Evolutionary conservation across 2,113 vertebrate genomes (phyloP).

Genomic region (Rattus norvegicus): DNA sequence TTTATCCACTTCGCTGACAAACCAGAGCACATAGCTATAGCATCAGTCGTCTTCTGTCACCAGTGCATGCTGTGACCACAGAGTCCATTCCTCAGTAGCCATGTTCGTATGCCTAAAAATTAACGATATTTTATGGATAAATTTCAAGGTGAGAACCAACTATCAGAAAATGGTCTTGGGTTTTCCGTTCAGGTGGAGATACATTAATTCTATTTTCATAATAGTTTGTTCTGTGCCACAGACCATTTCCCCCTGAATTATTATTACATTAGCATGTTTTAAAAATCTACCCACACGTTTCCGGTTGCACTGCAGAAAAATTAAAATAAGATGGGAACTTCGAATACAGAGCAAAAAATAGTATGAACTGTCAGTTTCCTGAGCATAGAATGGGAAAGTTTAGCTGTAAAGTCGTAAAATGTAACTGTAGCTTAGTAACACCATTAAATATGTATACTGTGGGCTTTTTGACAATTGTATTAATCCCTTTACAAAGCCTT

Average conservation of each 20-base stretch:
- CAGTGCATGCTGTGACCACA: background rate
- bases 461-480: conserved; percentile 92
- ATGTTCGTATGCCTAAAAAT: background rate
- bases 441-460: conserved; percentile 91
- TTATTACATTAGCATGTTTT: background rate
- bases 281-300: conserved; percentile 50
- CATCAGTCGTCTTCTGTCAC: background rate
- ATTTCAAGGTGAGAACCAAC: conserved; percentile 15
- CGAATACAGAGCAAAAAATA: conserved; percentile 57
- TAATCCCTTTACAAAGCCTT: conserved; percentile 92
- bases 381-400: conserved; percentile 83
- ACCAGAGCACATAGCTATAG: background rate
- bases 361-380: conserved; percentile 69
- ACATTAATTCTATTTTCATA: conserved; percentile 17
- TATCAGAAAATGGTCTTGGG: background rate
- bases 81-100: background rate
- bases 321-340: conserved; percentile 51
- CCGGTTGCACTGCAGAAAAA: background rate
- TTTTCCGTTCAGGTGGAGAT: conserved; percentile 46
- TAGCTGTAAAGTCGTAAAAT: conserved; percentile 87
- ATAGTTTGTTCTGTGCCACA: background rate
- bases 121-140: background rate
- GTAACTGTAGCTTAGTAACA: conserved; percentile 90
- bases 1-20: background rate
- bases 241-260: background rate